phyloP scores from a whole-genome alignment of 2,888 invertebrate species.

The Lypha dubia region DNA sequence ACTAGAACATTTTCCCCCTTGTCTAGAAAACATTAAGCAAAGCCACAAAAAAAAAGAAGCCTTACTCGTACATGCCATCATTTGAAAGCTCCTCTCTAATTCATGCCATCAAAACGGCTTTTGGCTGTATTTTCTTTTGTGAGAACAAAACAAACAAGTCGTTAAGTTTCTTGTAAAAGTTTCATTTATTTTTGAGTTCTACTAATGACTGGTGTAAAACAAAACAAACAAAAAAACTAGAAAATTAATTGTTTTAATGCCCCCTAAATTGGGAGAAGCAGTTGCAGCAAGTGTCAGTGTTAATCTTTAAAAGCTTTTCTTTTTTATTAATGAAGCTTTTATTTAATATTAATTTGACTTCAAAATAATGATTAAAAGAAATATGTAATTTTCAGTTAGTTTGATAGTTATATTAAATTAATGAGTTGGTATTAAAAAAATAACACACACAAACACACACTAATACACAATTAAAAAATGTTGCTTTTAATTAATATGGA shows the following conservation, averaged over 20 bases:
- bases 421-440: background rate
- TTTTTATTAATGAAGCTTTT: slow-evolving; percentile 37
- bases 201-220: slow-evolving; percentile 13
- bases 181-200: slow-evolving; percentile 1
- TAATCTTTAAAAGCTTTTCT: slow-evolving; percentile 34
- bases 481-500: background rate
- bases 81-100: slow-evolving; percentile 2
- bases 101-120: background rate
- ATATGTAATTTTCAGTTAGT: background rate
- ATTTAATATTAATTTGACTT: background rate
- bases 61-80: background rate
- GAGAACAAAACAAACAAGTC: background rate
- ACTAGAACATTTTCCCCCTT: background rate
- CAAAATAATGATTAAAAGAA: background rate
- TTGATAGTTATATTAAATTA: background rate
- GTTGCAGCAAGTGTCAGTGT: slow-evolving; percentile 5
- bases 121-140: slow-evolving; percentile 7
- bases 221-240: no score
- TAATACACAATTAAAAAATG: background rate
- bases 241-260: slow-evolving; percentile 19
- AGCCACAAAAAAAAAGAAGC: background rate
- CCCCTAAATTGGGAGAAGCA: slow-evolving; percentile 1
- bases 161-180: slow-evolving; percentile 1
- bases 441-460: no score
- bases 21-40: slow-evolving; percentile 2